Conservation (phyloP, 1,140 invertebrate species). For the Drosophila littoralis region DNA sequence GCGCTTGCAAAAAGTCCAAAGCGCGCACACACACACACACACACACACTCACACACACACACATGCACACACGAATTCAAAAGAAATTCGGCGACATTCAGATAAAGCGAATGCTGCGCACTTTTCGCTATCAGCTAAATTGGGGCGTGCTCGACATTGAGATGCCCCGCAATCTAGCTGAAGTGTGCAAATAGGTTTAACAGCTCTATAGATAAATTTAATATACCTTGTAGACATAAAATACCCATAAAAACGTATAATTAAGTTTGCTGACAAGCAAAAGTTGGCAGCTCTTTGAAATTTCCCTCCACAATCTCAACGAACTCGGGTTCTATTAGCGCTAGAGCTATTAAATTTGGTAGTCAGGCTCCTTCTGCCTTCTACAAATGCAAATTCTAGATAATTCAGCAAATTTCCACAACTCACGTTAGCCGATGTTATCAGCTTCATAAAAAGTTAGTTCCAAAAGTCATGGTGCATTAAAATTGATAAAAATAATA, state of each 20-base stretch:
- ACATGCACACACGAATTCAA: conserved; percentile 21
- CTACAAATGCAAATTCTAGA: conserved; percentile 8
- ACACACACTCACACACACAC: conserved; percentile 12
- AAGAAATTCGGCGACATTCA: conserved; percentile 53
- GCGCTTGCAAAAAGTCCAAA: conserved; percentile 31
- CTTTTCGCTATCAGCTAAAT: conserved; percentile 41
- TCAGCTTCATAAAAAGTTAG: not conserved
- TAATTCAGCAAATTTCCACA: not conserved
- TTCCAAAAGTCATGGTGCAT: not conserved
- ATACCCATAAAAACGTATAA: conserved; percentile 2
- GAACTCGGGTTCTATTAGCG: not conserved
- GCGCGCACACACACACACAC: conserved; percentile 8
- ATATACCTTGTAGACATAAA: conserved; percentile 2
- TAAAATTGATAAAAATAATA: not conserved
- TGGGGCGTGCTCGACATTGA: conserved; percentile 27
- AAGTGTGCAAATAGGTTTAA: not conserved
- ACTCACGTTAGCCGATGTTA: not conserved
- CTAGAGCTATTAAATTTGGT: not conserved
- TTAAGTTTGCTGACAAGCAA: not conserved
- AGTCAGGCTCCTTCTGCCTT: not conserved
- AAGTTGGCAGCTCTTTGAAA: no score
- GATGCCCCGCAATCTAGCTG: conserved; percentile 24
- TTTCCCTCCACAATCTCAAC: no score
- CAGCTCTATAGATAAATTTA: conserved; percentile 9
- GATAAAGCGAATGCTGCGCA: conserved; percentile 53